A percentile compares a stretch with the other conserved stretches of the same genome.
Conservation (phyloP, 2,888 invertebrate species). For the Xestoiulus laeticollis region DNA sequence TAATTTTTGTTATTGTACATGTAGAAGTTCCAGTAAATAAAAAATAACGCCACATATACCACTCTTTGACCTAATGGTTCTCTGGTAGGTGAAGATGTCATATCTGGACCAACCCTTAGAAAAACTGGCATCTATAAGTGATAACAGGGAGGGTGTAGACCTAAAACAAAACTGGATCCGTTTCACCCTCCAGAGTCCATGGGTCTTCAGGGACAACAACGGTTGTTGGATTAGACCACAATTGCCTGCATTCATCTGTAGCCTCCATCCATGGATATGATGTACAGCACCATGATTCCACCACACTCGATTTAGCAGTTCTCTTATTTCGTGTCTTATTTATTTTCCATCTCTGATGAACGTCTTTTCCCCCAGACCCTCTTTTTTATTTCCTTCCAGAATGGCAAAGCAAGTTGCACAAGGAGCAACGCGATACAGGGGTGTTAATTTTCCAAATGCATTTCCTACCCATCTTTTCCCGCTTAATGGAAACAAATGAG, state of each 20-base stretch:
- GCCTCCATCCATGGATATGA: slow-evolving; percentile 23
- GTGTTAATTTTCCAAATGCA: slow-evolving; percentile 43
- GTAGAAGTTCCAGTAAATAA: too few relatives aligned
- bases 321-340: slow-evolving; percentile 41
- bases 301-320: slow-evolving; percentile 34
- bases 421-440: slow-evolving; percentile 28
- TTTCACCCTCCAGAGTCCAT: slow-evolving; percentile 34
- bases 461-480: slow-evolving; percentile 29
- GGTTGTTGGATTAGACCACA: neutral
- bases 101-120: slow-evolving; percentile 3
- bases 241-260: slow-evolving; percentile 18
- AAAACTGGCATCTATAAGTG: neutral
- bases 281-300: slow-evolving; percentile 30
- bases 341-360: slow-evolving; percentile 40
- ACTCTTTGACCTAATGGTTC: too few relatives aligned
- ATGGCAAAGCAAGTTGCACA: slow-evolving; percentile 22
- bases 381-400: slow-evolving; percentile 17
- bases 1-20: too few relatives aligned
- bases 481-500: slow-evolving; percentile 39
- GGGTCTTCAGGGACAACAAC: neutral
- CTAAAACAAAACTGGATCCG: neutral
- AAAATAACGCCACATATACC: too few relatives aligned
- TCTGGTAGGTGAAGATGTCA: neutral
- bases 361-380: slow-evolving; percentile 19
- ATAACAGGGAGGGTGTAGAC: neutral